Evolutionary conservation across 2,113 vertebrate species (phyloP).

Genomic region (Copsychus sechellarum): DNA sequence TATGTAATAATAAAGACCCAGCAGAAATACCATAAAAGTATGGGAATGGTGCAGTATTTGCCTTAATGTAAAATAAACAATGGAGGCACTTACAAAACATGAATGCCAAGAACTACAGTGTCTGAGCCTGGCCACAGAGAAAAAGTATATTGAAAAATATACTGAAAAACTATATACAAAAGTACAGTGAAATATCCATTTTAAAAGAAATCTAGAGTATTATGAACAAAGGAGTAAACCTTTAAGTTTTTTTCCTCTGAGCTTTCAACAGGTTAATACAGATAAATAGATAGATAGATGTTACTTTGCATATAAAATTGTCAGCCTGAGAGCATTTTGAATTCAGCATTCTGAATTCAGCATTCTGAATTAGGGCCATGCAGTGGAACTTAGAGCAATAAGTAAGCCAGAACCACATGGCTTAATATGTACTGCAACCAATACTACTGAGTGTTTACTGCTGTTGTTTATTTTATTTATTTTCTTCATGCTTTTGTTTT

Average conservation of each 20-base stretch:
- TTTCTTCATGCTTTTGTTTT: neutral
- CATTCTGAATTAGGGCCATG: neutral
- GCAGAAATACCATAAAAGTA: neutral
- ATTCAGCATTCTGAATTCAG: neutral
- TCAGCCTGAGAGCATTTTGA: neutral
- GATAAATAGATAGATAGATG: neutral
- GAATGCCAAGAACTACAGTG: conserved; percentile 43
- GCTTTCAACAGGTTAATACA: neutral
- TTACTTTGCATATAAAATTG: neutral
- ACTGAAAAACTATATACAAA: neutral
- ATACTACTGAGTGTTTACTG: neutral
- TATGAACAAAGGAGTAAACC: neutral
- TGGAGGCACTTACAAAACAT: neutral
- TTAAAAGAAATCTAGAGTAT: neutral
- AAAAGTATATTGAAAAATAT: neutral
- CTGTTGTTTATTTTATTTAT: neutral
- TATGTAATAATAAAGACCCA: neutral
- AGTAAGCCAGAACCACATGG: neutral
- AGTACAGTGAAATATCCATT: neutral
- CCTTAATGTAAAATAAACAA: conserved; percentile 41
- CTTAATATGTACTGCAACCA: neutral
- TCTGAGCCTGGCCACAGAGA: neutral
- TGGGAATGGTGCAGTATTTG: neutral
- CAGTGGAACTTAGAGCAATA: neutral
- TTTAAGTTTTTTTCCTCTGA: neutral